Percentiles rank a stretch among this genome's conserved stretches.
Conservation (phyloP, 2,113 vertebrate genomes). For the Sylvietta virens region DNA sequence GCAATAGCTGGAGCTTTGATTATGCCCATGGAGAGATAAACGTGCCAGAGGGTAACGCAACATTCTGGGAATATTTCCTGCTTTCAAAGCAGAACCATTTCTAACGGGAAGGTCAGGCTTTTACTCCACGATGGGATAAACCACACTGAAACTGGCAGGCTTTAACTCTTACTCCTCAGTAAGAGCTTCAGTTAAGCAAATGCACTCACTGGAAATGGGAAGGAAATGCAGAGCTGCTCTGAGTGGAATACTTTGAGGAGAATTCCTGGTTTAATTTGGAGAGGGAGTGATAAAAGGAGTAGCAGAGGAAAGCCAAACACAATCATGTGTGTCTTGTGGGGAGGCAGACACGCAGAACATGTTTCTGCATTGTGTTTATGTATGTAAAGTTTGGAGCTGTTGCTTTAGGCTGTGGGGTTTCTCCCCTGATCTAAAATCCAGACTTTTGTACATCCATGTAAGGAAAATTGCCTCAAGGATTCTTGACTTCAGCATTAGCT, state of each 20-base stretch:
- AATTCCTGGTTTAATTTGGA: neutral
- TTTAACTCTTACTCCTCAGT: neutral
- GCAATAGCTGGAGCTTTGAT: neutral
- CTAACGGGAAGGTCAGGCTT: neutral
- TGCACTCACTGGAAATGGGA: neutral
- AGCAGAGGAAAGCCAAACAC: neutral
- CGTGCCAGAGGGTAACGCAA: neutral
- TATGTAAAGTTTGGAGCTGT: neutral
- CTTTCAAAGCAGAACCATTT: neutral
- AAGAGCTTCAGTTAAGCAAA: neutral
- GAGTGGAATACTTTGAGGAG: neutral
- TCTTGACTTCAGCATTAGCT: neutral
- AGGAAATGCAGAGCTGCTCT: neutral
- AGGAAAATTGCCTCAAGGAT: neutral
- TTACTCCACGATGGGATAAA: neutral
- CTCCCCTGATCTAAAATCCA: neutral
- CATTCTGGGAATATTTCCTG: neutral
- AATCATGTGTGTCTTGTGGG: neutral
- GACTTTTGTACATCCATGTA: neutral
- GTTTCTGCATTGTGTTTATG: neutral
- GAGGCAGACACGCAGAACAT: rapidly evolving
- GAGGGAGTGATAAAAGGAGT: neutral
- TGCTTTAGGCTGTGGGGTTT: neutral
- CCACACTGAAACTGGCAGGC: neutral
- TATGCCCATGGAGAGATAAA: neutral